Conservation (phyloP, 2,888 invertebrate species). For the Phengaris arion region DNA sequence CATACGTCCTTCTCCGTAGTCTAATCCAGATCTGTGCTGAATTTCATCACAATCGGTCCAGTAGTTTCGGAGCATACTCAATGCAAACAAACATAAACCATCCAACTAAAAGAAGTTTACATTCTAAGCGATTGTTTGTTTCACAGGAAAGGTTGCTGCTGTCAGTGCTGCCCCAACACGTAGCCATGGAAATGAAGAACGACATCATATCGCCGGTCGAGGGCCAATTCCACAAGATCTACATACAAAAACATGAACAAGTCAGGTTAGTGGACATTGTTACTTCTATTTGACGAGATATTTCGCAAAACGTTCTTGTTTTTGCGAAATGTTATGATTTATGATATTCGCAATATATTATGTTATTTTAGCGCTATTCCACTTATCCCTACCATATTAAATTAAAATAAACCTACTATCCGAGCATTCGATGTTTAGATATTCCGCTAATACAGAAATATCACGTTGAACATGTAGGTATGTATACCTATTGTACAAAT, state of each 20-base stretch:
- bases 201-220: conserved; percentile 94
- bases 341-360: background rate
- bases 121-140: conserved; percentile 25
- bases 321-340: too few relatives aligned
- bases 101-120: too few relatives aligned
- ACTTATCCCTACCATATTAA: background rate
- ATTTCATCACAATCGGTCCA: too few relatives aligned
- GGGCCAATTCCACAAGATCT: conserved; percentile 96
- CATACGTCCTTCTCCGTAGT: too few relatives aligned
- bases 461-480: background rate
- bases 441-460: background rate
- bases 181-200: conserved; percentile 96
- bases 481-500: background rate
- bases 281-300: too few relatives aligned
- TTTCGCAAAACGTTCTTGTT: too few relatives aligned
- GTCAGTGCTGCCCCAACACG: conserved; percentile 93
- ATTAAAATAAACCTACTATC: background rate
- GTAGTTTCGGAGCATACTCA: too few relatives aligned
- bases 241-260: conserved; percentile 95
- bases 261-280: conserved; percentile 84
- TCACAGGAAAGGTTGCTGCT: conserved; percentile 89
- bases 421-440: too few relatives aligned
- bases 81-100: too few relatives aligned
- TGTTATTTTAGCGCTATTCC: background rate
- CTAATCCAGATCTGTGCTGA: too few relatives aligned